Evolutionary conservation across 2,113 vertebrate genomes (phyloP).

Genomic region (Chascanopsetta lugubris): DNA sequence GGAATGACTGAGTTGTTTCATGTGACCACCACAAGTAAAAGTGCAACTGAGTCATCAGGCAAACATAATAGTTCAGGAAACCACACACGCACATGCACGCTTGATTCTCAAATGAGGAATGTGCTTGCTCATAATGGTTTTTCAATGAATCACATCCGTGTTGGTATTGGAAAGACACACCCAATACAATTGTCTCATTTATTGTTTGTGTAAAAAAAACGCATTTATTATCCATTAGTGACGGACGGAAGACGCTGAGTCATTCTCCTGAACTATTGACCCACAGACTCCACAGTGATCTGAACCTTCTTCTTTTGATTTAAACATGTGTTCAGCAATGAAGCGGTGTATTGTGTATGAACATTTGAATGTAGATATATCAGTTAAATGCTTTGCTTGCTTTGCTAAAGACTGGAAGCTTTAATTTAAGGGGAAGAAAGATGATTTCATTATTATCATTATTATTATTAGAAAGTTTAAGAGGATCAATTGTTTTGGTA

Average conservation of each 20-base stretch:
- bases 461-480: too few species aligned
- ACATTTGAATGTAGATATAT: too few species aligned
- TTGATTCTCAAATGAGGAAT: conserved; percentile 25
- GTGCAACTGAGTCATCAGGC: conserved; percentile 70
- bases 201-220: conserved; percentile 26
- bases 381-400: too few species aligned
- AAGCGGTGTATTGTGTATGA: too few species aligned
- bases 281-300: conserved; percentile 8
- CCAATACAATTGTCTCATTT: conserved; percentile 19
- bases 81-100: conserved; percentile 40
- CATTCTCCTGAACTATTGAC: conserved; percentile 41
- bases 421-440: too few species aligned
- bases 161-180: conserved; percentile 27
- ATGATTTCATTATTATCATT: too few species aligned
- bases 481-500: too few species aligned
- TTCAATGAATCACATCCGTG: conserved; percentile 51
- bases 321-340: background rate
- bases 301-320: background rate
- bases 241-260: conserved; percentile 16
- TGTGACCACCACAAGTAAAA: conserved; percentile 58
- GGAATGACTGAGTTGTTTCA: conserved; percentile 53
- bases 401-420: too few species aligned
- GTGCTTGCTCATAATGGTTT: conserved; percentile 33
- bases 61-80: conserved; percentile 65
- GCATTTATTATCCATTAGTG: conserved; percentile 16